These are phyloP conservation scores for Lepidurus apus DNA, from an alignment of 1,140 invertebrate species.

Conservation along the genomic window DNA sequence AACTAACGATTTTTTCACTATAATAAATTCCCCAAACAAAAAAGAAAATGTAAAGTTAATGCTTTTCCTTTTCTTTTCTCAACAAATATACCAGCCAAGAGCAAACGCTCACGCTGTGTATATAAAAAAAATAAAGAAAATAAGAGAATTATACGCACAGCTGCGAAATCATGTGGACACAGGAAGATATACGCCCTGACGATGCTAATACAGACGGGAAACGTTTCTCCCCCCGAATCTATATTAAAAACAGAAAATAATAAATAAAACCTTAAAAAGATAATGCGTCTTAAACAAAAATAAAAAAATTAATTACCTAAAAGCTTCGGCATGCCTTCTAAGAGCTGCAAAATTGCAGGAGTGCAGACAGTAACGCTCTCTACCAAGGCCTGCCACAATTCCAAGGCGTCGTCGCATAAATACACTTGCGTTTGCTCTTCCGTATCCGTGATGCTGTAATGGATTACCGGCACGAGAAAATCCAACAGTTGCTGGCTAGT, in stretches of 20 bases:
- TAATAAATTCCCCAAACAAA: too few relatives aligned
- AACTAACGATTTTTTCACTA: too few relatives aligned
- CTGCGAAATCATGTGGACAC: conserved; percentile 69
- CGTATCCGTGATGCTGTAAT: conserved; percentile 66
- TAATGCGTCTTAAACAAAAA: conserved; percentile 23
- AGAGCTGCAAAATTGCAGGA: conserved; percentile 62
- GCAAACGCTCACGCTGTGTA: too few relatives aligned
- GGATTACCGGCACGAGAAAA: conserved; percentile 69
- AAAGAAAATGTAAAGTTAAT: too few relatives aligned
- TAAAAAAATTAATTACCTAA: conserved; percentile 54
- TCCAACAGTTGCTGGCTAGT: conserved; percentile 51
- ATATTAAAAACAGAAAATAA: conserved; percentile 38
- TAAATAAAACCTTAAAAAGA: conserved; percentile 23
- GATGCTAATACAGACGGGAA: conserved; percentile 69
- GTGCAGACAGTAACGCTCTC: conserved; percentile 62
- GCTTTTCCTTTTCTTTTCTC: neutral
- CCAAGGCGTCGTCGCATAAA: conserved; percentile 83
- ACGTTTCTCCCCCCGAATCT: conserved; percentile 75
- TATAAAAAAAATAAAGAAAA: neutral
- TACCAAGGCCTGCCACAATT: conserved; percentile 78
- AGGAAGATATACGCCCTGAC: conserved; percentile 78
- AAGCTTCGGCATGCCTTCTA: conserved; percentile 67
- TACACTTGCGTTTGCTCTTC: conserved; percentile 76
- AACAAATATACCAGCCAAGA: neutral
- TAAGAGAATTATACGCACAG: conserved; percentile 45